Evolutionary conservation across 2,888 invertebrate species (phyloP).

Genomic region (Epicampocera succincta): DNA sequence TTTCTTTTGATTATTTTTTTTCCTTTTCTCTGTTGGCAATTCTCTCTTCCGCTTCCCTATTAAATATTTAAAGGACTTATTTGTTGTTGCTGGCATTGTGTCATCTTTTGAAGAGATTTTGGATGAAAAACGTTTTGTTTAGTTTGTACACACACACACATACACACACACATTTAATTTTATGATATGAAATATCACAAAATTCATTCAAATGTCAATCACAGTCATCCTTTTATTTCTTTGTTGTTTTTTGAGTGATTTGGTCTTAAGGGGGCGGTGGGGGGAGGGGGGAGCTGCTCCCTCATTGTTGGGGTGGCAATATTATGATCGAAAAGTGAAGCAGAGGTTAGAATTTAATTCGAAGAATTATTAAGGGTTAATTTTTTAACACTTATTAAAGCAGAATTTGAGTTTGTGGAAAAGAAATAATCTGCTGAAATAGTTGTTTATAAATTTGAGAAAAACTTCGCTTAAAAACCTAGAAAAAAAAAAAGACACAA

Average conservation of each 20-base stretch:
- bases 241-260: slow-evolving; percentile 12
- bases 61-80: slow-evolving; percentile 44
- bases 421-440: too few species aligned
- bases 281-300: background rate
- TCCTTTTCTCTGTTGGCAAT: background rate
- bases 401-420: too few species aligned
- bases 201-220: slow-evolving; percentile 76
- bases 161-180: slow-evolving; percentile 39
- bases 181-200: slow-evolving; percentile 72
- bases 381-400: background rate
- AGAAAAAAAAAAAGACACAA: too few species aligned
- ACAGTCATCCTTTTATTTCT: slow-evolving; percentile 58
- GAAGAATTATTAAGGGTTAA: slow-evolving; percentile 22
- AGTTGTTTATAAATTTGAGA: too few species aligned
- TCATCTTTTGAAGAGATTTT: slow-evolving; percentile 23
- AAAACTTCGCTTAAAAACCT: too few species aligned
- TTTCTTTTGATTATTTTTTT: slow-evolving; percentile 11
- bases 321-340: slow-evolving; percentile 12
- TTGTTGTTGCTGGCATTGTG: slow-evolving; percentile 38
- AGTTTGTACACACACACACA: background rate
- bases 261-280: too few species aligned
- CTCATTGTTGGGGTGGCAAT: background rate
- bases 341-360: background rate
- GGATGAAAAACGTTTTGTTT: slow-evolving; percentile 50
- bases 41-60: slow-evolving; percentile 1